phyloP scores from a whole-genome alignment of 2,888 invertebrate genomes.

The Macrophya annulata region DNA sequence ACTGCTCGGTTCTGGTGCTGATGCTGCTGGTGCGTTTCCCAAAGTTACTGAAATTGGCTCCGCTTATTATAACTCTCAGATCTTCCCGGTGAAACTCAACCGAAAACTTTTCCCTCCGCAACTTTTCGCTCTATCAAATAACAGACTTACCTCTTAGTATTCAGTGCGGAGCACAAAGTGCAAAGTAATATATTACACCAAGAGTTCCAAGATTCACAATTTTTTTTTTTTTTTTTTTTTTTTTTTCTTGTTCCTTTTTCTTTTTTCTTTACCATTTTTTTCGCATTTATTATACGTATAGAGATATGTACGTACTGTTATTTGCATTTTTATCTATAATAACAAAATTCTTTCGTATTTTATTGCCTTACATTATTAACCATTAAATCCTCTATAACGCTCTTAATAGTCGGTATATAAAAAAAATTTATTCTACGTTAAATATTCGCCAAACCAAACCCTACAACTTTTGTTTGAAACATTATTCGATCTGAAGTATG shows the following conservation, averaged over 20 bases:
- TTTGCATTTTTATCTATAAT: background rate
- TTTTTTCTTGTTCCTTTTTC: too few species aligned
- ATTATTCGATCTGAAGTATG: constrained; percentile 2
- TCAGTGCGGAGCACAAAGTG: constrained; percentile 27
- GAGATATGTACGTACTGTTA: background rate
- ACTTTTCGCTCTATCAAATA: constrained; percentile 39
- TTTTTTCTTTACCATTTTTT: background rate
- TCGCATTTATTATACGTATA: constrained; percentile 18
- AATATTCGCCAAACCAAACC: background rate
- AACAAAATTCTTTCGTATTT: background rate
- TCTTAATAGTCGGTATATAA: background rate
- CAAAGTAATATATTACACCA: constrained; percentile 30
- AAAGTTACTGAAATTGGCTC: constrained; percentile 34
- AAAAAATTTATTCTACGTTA: background rate
- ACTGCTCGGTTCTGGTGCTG: too few species aligned
- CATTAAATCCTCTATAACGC: background rate
- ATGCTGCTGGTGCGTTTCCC: background rate
- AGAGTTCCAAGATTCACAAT: constrained; percentile 21
- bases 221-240: too few species aligned
- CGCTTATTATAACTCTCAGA: constrained; percentile 17
- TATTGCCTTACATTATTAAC: background rate
- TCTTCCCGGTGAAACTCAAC: background rate
- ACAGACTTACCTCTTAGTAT: constrained; percentile 38
- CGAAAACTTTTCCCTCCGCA: constrained; percentile 16
- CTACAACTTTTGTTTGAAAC: background rate